Base-by-base conservation (phyloP, 2,888 invertebrate species). In the Cerastoderma edule region DNA sequence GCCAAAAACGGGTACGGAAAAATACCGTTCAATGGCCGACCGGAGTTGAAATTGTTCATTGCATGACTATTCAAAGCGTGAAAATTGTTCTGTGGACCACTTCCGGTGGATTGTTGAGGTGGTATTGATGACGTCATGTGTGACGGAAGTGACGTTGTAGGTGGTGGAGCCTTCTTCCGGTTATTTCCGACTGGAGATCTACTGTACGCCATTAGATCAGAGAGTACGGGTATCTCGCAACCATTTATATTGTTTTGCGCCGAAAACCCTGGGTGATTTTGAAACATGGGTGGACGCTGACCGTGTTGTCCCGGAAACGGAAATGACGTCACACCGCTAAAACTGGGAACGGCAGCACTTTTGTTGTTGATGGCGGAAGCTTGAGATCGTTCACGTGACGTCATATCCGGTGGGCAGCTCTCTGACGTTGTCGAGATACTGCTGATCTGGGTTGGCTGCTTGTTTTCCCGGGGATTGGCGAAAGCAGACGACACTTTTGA, bases 1-100 rank as follows among this genome's bases (percentile, higher is more conserved):
- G 88, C 88, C 16, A 88, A 72, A 35, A 88, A 85, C 2, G 88
- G 88, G 57, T 85, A 89, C 13, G 88, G 89, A 69, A 84, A 89
- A 32, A 88, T 83, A 4, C 88, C 85, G 33, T 78, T 80, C 16
- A 83, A 27, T 1, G 78, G 72, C 48, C 82, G 65, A 4, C 78
- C 76, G 30, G 75, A 50, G 56, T 71, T 46, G 63, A 75, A 53
- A 48, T 71, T 39, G 66, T 64, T 50, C 65, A 75, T 71, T 27
- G 33, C 63, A n/a, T 67, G 69, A n/a, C n/a, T n/a, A n/a, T n/a
- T n/a, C n/a, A n/a, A n/a, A n/a, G n/a, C n/a, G n/a, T n/a, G n/a
- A 16, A 50, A 63, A 46, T 66, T 46, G n/a, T n/a, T n/a, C n/a
- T 39, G 60, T 30, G 50, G 22, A 50, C n/a, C 24, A 22, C n/a